Conservation (phyloP, 1,140 invertebrate genomes). For the Sesamia nonagrioides region DNA sequence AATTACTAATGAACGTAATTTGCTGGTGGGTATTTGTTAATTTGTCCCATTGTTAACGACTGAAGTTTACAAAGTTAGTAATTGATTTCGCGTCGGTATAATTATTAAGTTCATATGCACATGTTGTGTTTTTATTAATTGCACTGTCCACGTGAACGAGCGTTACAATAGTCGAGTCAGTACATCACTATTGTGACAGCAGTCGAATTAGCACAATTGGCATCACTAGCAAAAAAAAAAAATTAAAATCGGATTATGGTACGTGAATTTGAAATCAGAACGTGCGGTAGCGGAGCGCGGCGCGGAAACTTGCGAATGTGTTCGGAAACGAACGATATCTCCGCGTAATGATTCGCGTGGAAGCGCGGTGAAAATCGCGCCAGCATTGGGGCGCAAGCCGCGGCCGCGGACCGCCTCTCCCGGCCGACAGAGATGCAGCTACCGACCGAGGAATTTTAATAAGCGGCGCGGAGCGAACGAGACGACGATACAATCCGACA, state of each 20-base stretch:
- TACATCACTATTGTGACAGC: conserved; percentile 41
- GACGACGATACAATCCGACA: conserved; percentile 79
- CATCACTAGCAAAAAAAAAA: conserved; percentile 43
- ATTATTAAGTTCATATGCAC: conserved; percentile 39
- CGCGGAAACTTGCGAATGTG: conserved; percentile 63
- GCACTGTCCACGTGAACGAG: conserved; percentile 53
- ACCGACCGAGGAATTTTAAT: conserved; percentile 84
- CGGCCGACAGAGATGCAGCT: conserved; percentile 78
- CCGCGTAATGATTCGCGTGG: conserved; percentile 83
- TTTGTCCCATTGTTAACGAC: conserved; percentile 26
- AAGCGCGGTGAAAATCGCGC: conserved; percentile 82
- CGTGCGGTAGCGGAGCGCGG: conserved; percentile 37
- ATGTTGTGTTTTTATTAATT: conserved; percentile 48
- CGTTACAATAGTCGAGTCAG: conserved; percentile 16
- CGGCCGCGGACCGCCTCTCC: conserved; percentile 74
- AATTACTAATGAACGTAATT: conserved; percentile 20
- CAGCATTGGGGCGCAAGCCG: conserved; percentile 77
- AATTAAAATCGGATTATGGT: conserved; percentile 40
- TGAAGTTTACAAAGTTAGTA: conserved; percentile 14
- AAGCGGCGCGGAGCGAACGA: conserved; percentile 82
- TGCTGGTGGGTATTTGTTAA: conserved; percentile 10
- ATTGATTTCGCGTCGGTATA: conserved; percentile 23
- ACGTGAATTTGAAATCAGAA: conserved; percentile 41
- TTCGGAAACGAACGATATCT: conserved; percentile 65
- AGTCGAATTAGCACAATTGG: conserved; percentile 54